A percentile compares a stretch with the other conserved stretches of the same genome.
Conservation (phyloP, 2,113 vertebrate genomes). For the Ginglymostoma cirratum region DNA sequence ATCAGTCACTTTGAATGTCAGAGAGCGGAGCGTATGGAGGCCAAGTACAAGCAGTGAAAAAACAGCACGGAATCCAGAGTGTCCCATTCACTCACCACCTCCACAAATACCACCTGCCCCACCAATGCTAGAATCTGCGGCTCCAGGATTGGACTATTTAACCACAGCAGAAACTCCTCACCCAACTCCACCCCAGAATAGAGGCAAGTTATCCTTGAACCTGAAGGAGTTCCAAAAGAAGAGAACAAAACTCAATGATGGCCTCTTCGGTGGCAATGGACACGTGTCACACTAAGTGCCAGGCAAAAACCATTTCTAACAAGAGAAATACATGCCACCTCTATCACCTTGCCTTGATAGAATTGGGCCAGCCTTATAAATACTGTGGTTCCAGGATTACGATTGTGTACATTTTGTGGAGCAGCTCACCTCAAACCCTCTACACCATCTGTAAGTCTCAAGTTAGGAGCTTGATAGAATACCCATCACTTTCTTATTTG, state of each 20-base stretch:
- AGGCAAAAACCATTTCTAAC: neutral
- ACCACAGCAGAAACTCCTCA: too few species aligned
- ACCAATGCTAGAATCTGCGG: too few species aligned
- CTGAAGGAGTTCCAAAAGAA: too few species aligned
- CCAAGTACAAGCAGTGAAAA: too few species aligned
- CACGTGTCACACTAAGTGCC: neutral
- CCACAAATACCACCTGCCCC: too few species aligned
- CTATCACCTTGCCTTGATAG: neutral
- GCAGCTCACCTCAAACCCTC: neutral
- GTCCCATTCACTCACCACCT: too few species aligned
- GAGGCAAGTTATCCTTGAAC: too few species aligned
- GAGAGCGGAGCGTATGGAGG: too few species aligned
- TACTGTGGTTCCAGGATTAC: neutral
- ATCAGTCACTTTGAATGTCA: too few species aligned
- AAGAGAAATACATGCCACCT: neutral
- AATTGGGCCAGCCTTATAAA: neutral
- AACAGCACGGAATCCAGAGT: too few species aligned
- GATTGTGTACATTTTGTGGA: neutral
- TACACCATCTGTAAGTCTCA: neutral
- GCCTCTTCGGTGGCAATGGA: neutral
- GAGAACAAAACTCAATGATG: neutral
- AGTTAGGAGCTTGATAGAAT: neutral
- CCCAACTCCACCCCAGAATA: too few species aligned
- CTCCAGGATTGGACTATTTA: too few species aligned
- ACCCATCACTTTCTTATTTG: neutral